A percentile compares a stretch with the other conserved stretches of the same genome.
These are phyloP conservation scores for Petrocephalus sullivani DNA, from an alignment of 2,797 vertebrate species.

Conservation along the genomic window DNA sequence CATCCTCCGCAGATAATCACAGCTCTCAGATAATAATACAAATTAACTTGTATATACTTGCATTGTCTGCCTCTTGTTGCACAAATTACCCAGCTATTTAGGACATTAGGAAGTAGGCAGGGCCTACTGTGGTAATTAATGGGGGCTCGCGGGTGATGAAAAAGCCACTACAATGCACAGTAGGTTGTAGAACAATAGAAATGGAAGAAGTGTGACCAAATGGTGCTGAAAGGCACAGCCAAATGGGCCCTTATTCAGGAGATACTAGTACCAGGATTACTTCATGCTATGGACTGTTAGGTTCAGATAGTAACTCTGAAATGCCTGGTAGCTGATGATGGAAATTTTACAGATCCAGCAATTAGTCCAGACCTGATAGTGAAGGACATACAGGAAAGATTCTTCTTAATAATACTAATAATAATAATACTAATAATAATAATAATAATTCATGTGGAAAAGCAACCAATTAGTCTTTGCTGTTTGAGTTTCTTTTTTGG, in stretches of 20 bases:
- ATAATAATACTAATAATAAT: neutral
- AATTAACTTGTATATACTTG: neutral
- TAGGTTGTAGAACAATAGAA: neutral
- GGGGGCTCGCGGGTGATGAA: neutral
- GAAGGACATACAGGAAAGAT: too few species aligned
- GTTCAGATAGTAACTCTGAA: neutral
- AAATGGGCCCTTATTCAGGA: neutral
- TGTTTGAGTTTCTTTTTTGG: neutral
- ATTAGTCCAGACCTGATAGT: too few species aligned
- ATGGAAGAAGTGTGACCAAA: neutral
- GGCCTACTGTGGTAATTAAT: conserved; percentile 7
- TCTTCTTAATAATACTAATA: neutral
- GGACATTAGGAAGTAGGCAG: neutral
- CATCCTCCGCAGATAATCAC: neutral
- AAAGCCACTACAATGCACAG: neutral
- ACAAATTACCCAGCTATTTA: neutral
- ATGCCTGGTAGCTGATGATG: neutral
- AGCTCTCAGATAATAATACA: neutral
- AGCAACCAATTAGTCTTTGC: neutral
- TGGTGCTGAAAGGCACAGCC: neutral
- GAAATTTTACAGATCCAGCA: neutral
- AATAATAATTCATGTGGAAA: neutral
- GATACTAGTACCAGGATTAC: neutral
- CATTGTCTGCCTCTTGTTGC: neutral
- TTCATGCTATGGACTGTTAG: neutral